These are phyloP conservation scores for Xanthia icteritia DNA, from an alignment of 2,888 invertebrate species.

Conservation along the genomic window DNA sequence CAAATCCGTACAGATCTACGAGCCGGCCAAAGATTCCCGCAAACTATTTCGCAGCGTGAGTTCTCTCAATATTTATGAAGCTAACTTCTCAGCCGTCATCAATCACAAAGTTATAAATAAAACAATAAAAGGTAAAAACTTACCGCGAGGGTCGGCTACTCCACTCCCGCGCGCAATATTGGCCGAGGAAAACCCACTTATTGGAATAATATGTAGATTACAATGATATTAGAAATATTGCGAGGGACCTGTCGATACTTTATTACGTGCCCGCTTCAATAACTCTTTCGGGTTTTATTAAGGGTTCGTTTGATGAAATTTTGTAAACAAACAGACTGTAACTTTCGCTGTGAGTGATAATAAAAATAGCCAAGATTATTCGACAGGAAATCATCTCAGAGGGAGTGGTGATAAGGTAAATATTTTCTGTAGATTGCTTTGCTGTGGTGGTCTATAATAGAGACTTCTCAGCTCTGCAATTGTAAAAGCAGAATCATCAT, in stretches of 20 bases:
- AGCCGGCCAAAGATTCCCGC: constrained; percentile 60
- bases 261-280: constrained; percentile 75
- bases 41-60: constrained; percentile 85
- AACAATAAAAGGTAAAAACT: constrained; percentile 90
- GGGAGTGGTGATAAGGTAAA: neutral
- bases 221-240: constrained; percentile 86
- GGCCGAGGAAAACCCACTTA: constrained; percentile 87
- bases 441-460: too few relatives aligned
- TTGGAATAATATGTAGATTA: constrained; percentile 91
- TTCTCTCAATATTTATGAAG: constrained; percentile 90
- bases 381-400: neutral
- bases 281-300: constrained; percentile 75
- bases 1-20: constrained; percentile 67
- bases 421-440: too few relatives aligned
- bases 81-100: constrained; percentile 87
- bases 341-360: constrained; percentile 28
- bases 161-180: constrained; percentile 84
- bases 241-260: constrained; percentile 82
- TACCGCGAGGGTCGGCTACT: constrained; percentile 85
- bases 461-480: too few relatives aligned
- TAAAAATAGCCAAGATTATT: constrained; percentile 2
- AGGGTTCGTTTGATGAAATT: constrained; percentile 52
- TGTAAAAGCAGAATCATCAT: too few relatives aligned
- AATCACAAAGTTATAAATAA: constrained; percentile 91
- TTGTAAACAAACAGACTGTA: constrained; percentile 42